Evolutionary conservation across 1,140 invertebrate species (phyloP), one percentile per base, ranked within the genome.

Genomic region (Acarapis woodi): DNA sequence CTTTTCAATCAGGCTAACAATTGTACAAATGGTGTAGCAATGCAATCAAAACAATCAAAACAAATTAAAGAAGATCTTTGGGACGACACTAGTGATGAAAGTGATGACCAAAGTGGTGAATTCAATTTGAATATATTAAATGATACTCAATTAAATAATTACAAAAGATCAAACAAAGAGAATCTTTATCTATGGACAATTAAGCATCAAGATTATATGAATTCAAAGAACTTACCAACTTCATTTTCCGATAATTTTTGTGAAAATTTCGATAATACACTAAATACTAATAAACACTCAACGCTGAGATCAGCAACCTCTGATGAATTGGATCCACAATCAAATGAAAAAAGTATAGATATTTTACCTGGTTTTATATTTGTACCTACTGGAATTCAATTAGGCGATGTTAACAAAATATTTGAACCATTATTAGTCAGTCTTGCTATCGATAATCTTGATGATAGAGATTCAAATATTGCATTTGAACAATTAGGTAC

Each of bases 131-230:
- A 26, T 26, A 6, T 32, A 32, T 6, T 32, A 6, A 16, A 4
- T 32, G 30, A 32, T 2, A 32, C 2, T 15, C 25, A 10, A 41
- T 37, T 20, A 14, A 32, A 50, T 28, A 47, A 45, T 32, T 44
- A 49, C 23, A 37, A 40, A 24, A 42, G 50, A 20, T 48, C 51
- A 32, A 49, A 53, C 23, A 48, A 52, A n/a, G 76, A 85, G 51
- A 76, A 80, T 58, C 57, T 90, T 24, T 88, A 88, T 50, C 76
- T 71, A 42, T 88, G 82, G 82, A 87, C 88, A 80, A 74, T 75
- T 0, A 75, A 79, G 48, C 80, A 87, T 46, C 76, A 85, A 51
- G 67, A 69, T 42, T 67, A 60, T 35, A 42, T 47, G 10, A 35
- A 44, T 21, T 39, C 37, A 0, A 38, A 30, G n/a, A 36, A 42